phyloP scores from a whole-genome alignment of 2,888 invertebrate genomes.

The Phortica magna region DNA sequence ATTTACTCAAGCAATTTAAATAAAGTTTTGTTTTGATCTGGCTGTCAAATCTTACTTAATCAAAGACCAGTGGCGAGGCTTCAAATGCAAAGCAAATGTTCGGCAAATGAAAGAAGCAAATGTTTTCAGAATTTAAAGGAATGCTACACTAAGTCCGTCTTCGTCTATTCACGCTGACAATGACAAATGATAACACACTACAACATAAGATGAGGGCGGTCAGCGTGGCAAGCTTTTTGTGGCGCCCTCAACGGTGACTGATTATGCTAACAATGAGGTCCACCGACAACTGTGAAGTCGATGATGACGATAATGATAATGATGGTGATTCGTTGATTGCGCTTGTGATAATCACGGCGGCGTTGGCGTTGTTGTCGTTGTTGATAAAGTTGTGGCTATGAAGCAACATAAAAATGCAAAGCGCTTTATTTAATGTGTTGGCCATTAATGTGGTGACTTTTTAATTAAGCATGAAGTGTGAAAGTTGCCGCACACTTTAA shows the following conservation, averaged over 20 bases:
- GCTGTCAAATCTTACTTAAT: too few species aligned
- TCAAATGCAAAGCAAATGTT: too few species aligned
- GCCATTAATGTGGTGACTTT: slow-evolving; percentile 25
- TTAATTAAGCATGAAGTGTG: slow-evolving; percentile 29
- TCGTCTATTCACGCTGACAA: not conserved
- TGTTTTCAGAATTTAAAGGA: too few species aligned
- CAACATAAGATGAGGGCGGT: not conserved
- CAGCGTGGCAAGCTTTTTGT: not conserved
- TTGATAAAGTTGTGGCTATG: slow-evolving; percentile 16
- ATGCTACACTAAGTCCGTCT: too few species aligned
- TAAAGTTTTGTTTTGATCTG: too few species aligned
- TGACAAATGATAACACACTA: not conserved
- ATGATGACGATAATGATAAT: not conserved
- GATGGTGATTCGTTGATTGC: not conserved
- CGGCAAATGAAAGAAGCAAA: too few species aligned
- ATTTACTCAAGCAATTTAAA: too few species aligned
- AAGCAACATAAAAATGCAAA: slow-evolving; percentile 8
- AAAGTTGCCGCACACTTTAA: not conserved
- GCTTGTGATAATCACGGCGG: not conserved
- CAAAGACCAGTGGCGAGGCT: too few species aligned
- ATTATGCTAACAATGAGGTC: slow-evolving; percentile 24
- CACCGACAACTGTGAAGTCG: not conserved
- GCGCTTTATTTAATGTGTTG: slow-evolving; percentile 5
- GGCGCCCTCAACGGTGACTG: slow-evolving; percentile 11
- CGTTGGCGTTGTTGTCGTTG: not conserved